Evolutionary conservation across 2,113 vertebrate genomes (phyloP), one percentile per base, ranked within the genome.

Genomic region (Chauna torquata): DNA sequence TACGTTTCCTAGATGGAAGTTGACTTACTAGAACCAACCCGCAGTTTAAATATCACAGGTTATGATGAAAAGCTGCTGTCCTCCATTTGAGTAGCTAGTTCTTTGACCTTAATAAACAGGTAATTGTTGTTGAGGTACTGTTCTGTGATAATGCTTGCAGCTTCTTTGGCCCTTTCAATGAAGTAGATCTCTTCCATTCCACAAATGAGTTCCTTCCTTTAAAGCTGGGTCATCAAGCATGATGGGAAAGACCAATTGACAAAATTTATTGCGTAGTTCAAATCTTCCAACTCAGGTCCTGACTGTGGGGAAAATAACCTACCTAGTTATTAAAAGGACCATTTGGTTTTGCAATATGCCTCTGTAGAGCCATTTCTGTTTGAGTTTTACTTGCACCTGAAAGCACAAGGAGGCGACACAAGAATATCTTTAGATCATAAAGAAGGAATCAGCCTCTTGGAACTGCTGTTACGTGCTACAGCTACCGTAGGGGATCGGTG

Each of bases 341-440:
- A 0, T 32, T 65, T 50, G 20, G 55, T 76, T 87, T 91, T 91
- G 27, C 30, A 72, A 0, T 28, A 17, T n/a, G 27, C 11, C 13
- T 79, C 47, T 76, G 49, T 80, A 49, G 71, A 85, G 52, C 38
- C 4, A 7, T 69, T 96, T 82, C 30, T 92, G 1, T 36, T 52
- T 36, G 40, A 54, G 57, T 84, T 85, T 76, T 57, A 10, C 61
- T 82, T 59, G 44, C 24, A 72, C 36, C 57, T 80, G 84, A 27
- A 87, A 82, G 74, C 78, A 65, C 57, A 34, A 76, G 66, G 44
- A 90, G 12, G 49, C 70, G 65, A 2, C 70, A 25, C 0, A 1
- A 57, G 24, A 27, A 30, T 17, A 18, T 8, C n/a, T 30, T 34
- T 34, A n/a, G 32, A 47, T 15, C 0, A 0, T 16, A 5, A 70